Evolutionary conservation across 1,140 invertebrate species (phyloP), one percentile per base, ranked within the genome.

Genomic region (Megathymus violae): DNA sequence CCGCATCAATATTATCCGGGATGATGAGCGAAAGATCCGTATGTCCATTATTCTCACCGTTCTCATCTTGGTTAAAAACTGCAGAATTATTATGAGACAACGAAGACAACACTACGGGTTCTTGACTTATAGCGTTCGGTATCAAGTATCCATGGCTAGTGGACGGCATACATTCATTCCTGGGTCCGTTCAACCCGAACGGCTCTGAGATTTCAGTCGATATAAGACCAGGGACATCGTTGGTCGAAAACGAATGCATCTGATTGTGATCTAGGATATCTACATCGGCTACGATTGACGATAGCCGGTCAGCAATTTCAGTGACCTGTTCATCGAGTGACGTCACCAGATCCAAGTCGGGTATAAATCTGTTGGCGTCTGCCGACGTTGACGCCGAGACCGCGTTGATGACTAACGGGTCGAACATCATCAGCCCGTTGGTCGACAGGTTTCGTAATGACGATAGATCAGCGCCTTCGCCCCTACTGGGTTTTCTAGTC

Each of bases 111-210:
- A 92, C 88, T 7, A 80, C 88, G 0, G 89, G 89, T 50, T 92
- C 91, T 63, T 92, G 89, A 61, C 87, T 91, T 59, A 92, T 91
- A 1, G 92, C 92, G 50, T 93, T 93, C 10, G 92, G 87, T 76
- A 93, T 93, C 15, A 93, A 76, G 78, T 92, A 93, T 13, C 93
- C 93, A 46, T 93, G 92, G 66, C 92, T 92, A 4, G 92, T 92
- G 0, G 91, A 92, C 3, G 91, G 89, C 74, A 92, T 80, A 61
- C 85, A 83, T 46, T 91, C 86, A 14, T 85, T 88, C 22, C 80
- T 86, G 0, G 85, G 80, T n/a, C 80, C 84, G 0, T 64, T 61
- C 47, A 78, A 85, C 9, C 71, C 73, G 41, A 67, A 89, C 1
- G 73, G 64, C 61, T 88, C 82, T 0, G 79, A 67, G 17, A 76